These are phyloP conservation scores for Marmota monax DNA, from an alignment of 2,113 vertebrate genomes.

Conservation along the genomic window DNA sequence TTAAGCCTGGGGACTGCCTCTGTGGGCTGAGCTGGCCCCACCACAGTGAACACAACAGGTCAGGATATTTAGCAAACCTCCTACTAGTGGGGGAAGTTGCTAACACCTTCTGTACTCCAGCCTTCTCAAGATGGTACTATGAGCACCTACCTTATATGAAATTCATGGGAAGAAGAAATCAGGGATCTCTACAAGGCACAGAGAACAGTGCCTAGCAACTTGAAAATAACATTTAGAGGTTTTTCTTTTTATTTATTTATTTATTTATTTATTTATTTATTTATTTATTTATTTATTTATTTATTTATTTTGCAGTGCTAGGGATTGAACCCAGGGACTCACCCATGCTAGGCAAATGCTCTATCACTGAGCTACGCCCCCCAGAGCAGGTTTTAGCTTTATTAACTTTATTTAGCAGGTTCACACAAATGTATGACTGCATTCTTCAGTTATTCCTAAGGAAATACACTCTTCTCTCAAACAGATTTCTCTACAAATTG, in stretches of 20 bases:
- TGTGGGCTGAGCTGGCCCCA: not conserved
- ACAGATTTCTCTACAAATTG: not conserved
- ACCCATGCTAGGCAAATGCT: not conserved
- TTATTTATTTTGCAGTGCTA: not conserved
- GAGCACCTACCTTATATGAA: not conserved
- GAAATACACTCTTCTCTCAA: not conserved
- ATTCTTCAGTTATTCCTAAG: not conserved
- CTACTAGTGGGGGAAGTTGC: not conserved
- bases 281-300: not conserved
- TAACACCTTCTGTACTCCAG: not conserved
- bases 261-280: no score
- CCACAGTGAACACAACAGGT: rapidly evolving
- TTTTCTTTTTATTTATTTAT: no score
- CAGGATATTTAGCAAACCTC: not conserved
- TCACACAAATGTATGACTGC: not conserved
- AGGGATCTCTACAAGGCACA: not conserved
- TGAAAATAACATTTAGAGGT: no score
- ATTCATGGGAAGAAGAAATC: not conserved
- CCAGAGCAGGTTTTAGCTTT: not conserved
- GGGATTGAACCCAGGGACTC: no score
- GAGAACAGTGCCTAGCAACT: not conserved
- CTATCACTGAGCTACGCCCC: not conserved
- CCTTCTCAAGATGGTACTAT: not conserved
- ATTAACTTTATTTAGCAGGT: rapidly evolving
- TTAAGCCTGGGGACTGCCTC: rapidly evolving